Conservation (phyloP, 1,140 invertebrate genomes). For the Belonocnema kinseyi region DNA sequence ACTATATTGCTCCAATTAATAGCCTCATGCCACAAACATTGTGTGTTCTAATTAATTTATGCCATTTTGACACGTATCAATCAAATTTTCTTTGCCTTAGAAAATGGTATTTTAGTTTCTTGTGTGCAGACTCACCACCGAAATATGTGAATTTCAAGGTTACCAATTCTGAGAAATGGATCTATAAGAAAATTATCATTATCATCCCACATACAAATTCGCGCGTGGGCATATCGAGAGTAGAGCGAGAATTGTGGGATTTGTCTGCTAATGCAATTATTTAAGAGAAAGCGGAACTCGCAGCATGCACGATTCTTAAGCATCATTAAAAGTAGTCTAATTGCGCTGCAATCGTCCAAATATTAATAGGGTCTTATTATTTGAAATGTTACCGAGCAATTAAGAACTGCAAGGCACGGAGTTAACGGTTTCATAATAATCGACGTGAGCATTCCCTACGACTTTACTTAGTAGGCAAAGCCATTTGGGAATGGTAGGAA, state of each 20-base stretch:
- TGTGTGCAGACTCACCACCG: not conserved
- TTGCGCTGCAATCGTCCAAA: slow-evolving; percentile 39
- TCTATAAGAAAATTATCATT: slow-evolving; percentile 19
- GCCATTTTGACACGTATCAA: not conserved
- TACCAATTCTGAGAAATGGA: not conserved
- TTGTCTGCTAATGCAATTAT: slow-evolving; percentile 49
- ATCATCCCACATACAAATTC: slow-evolving; percentile 27
- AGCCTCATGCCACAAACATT: not conserved
- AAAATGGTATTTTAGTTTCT: not conserved
- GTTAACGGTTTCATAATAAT: slow-evolving; percentile 27
- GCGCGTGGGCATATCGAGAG: slow-evolving; percentile 30
- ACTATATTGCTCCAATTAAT: slow-evolving; percentile 8
- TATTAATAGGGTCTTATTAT: slow-evolving; percentile 37
- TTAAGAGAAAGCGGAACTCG: slow-evolving; percentile 48
- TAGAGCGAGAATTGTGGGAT: slow-evolving; percentile 45
- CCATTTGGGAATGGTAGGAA: slow-evolving; percentile 8
- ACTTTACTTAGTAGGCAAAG: slow-evolving; percentile 2
- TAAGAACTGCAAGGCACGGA: slow-evolving; percentile 13
- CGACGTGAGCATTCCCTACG: slow-evolving; percentile 2
- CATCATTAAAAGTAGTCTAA: slow-evolving; percentile 48
- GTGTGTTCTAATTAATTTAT: not conserved
- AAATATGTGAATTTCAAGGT: slow-evolving; percentile 1
- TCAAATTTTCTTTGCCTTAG: not conserved
- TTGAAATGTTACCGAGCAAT: slow-evolving; percentile 40
- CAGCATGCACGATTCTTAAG: slow-evolving; percentile 41